These are phyloP conservation scores for Dermolepida albohirtum DNA, from an alignment of 2,888 invertebrate species.

Conservation along the genomic window DNA sequence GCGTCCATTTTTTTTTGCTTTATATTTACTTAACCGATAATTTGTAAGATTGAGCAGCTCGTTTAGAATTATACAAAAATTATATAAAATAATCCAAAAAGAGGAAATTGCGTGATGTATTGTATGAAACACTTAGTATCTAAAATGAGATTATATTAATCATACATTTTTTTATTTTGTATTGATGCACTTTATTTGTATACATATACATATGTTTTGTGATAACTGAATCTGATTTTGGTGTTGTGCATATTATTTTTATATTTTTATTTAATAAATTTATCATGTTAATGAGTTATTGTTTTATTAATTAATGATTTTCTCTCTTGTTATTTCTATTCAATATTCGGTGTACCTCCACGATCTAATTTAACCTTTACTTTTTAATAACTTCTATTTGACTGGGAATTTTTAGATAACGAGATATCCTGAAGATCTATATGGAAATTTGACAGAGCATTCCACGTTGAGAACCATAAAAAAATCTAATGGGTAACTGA, in stretches of 20 bases:
- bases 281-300: slow-evolving; percentile 19
- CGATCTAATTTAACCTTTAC: too few species aligned
- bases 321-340: too few species aligned
- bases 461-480: too few species aligned
- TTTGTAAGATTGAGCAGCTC: background rate
- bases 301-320: too few species aligned
- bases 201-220: slow-evolving; percentile 18
- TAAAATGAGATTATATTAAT: slow-evolving; percentile 6
- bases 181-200: slow-evolving; percentile 26
- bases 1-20: background rate
- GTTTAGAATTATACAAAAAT: slow-evolving; percentile 4
- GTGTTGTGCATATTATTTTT: slow-evolving; percentile 35
- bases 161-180: slow-evolving; percentile 21
- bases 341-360: too few species aligned
- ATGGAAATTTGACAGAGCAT: too few species aligned
- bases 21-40: background rate
- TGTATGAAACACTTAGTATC: background rate
- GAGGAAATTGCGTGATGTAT: slow-evolving; percentile 13
- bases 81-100: slow-evolving; percentile 5
- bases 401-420: too few species aligned
- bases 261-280: slow-evolving; percentile 39
- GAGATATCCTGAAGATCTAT: too few species aligned
- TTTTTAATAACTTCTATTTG: too few species aligned
- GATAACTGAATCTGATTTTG: slow-evolving; percentile 30
- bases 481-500: too few species aligned